Conservation (phyloP, 2,888 invertebrate genomes). For the Helicoverpa assulta region DNA sequence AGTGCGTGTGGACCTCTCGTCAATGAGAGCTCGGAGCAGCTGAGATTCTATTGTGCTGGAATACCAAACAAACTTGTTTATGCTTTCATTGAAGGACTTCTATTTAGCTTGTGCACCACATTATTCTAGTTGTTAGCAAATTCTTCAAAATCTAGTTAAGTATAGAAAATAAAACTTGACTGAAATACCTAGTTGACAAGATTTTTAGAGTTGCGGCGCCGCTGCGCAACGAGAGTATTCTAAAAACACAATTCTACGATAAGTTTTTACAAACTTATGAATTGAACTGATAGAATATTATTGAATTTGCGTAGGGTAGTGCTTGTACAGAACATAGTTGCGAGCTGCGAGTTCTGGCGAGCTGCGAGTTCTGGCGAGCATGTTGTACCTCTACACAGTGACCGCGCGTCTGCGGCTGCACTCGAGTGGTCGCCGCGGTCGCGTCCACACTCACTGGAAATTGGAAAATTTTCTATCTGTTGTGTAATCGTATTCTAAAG, state of each 20-base stretch:
- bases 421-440: conserved; percentile 25
- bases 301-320: background rate
- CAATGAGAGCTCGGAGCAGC: conserved; percentile 19
- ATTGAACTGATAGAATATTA: too few species aligned
- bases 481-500: conserved; percentile 35
- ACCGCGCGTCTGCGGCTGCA: conserved; percentile 25
- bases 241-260: too few species aligned
- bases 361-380: conserved; percentile 21
- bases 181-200: too few species aligned
- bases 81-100: conserved; percentile 11
- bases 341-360: too few species aligned
- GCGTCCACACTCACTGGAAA: conserved; percentile 31
- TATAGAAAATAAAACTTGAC: too few species aligned
- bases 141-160: too few species aligned
- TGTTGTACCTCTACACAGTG: conserved; percentile 40
- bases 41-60: conserved; percentile 9
- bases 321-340: too few species aligned
- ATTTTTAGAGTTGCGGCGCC: background rate
- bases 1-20: conserved; percentile 44
- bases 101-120: background rate
- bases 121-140: background rate
- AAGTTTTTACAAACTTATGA: too few species aligned
- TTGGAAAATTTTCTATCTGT: conserved; percentile 37
- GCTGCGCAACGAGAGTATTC: too few species aligned
- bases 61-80: conserved; percentile 19